Conservation (phyloP, 1,140 invertebrate genomes). For the Coenobita brevimanus region DNA sequence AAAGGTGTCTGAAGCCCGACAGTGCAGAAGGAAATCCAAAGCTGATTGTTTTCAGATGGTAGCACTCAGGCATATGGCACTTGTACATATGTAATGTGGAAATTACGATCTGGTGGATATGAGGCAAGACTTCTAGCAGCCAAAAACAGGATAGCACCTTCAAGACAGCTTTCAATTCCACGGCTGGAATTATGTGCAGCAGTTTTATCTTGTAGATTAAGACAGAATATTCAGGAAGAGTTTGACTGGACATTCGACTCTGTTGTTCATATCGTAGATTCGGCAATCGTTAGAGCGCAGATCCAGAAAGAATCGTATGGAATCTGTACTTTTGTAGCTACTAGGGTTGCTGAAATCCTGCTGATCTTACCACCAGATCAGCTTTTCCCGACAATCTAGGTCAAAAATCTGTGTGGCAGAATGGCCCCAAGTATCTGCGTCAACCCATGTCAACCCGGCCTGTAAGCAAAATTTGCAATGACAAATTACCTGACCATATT, state of each 20-base stretch:
- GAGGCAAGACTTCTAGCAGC: background rate
- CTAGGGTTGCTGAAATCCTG: constrained; percentile 16
- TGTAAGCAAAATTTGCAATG: background rate
- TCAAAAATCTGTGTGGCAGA: constrained; percentile 2
- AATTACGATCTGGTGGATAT: constrained; percentile 4
- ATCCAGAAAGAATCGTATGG: constrained; percentile 9
- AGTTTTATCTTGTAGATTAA: background rate
- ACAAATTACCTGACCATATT: background rate
- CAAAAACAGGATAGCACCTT: constrained; percentile 12
- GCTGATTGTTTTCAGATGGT: background rate
- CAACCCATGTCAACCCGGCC: background rate
- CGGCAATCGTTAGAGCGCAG: background rate
- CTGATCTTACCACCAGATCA: background rate
- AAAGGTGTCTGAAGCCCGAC: background rate
- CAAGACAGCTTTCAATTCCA: background rate
- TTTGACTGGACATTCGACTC: background rate
- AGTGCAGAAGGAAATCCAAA: background rate
- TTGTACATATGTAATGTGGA: constrained; percentile 9
- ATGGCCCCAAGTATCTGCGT: background rate
- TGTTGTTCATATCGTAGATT: background rate
- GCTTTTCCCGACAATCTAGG: background rate
- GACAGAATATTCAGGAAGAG: background rate
- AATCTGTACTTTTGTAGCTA: constrained; percentile 8
- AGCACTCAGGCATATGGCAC: background rate
- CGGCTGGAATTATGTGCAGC: constrained; percentile 7